Evolutionary conservation across 1,140 invertebrate genomes (phyloP).

Genomic region (Augochlora pura): DNA sequence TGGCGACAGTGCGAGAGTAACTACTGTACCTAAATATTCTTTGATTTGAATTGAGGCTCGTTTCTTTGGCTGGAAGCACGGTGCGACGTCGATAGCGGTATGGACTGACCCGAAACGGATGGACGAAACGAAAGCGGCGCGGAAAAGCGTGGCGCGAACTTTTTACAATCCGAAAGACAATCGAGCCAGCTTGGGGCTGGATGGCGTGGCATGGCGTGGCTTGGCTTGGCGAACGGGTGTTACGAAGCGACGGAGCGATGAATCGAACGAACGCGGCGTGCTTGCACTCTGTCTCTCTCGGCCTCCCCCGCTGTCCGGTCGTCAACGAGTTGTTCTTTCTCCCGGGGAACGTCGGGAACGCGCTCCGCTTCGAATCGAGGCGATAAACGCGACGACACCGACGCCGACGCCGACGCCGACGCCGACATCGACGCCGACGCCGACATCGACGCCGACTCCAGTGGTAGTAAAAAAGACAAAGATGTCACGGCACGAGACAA

Average conservation of each 20-base stretch:
- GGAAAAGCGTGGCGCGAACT: neutral
- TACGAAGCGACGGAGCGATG: neutral
- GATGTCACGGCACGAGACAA: slow-evolving; percentile 52
- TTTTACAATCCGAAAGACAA: slow-evolving; percentile 10
- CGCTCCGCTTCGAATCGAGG: slow-evolving; percentile 25
- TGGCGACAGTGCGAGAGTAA: too few relatives aligned
- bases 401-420: neutral
- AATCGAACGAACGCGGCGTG: neutral
- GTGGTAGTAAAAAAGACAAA: slow-evolving; percentile 50
- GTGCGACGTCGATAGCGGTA: neutral
- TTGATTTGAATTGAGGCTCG: too few relatives aligned
- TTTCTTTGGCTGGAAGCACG: too few relatives aligned
- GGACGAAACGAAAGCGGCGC: neutral
- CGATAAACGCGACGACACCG: slow-evolving; percentile 12
- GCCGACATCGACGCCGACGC: neutral
- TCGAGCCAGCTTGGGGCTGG: neutral
- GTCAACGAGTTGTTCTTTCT: slow-evolving; percentile 31
- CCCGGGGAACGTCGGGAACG: neutral
- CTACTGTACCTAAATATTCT: too few relatives aligned
- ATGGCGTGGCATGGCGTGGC: neutral
- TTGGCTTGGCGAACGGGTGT: neutral
- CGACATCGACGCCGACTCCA: slow-evolving; percentile 21
- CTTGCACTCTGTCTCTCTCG: neutral
- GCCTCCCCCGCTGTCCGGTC: slow-evolving; percentile 6
- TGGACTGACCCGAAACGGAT: neutral